Percentiles rank a stretch among this genome's conserved stretches.
phyloP scores from a whole-genome alignment of 2,888 invertebrate genomes.

The Platerodrilus igneus region DNA sequence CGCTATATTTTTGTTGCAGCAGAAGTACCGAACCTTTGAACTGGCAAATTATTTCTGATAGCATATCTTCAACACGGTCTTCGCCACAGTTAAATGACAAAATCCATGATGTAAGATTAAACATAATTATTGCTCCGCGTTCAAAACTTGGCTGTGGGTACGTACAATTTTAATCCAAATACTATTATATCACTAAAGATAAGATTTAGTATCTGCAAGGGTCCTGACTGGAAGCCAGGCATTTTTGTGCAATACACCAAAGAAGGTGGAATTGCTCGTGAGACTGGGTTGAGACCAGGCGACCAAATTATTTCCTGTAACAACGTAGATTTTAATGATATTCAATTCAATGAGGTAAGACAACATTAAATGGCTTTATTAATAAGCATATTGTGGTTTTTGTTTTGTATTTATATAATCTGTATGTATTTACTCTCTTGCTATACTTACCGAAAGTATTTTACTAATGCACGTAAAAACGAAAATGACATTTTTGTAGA shows the following conservation, averaged over 20 bases:
- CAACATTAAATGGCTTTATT: too few species aligned
- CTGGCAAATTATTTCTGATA: slow-evolving; percentile 73
- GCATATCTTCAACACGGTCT: slow-evolving; percentile 50
- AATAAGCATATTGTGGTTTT: too few species aligned
- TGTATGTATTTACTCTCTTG: too few species aligned
- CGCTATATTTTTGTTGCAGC: slow-evolving; percentile 49
- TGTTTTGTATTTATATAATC: too few species aligned
- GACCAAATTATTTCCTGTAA: slow-evolving; percentile 91
- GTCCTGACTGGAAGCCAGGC: slow-evolving; percentile 81
- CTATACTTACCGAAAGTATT: too few species aligned
- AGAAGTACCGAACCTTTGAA: slow-evolving; percentile 72
- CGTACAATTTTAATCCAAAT: slow-evolving; percentile 32
- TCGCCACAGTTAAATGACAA: slow-evolving; percentile 55
- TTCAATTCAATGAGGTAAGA: slow-evolving; percentile 73
- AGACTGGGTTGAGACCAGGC: slow-evolving; percentile 82
- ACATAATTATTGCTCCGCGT: slow-evolving; percentile 74
- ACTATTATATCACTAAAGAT: slow-evolving; percentile 9
- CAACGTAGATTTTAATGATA: slow-evolving; percentile 70
- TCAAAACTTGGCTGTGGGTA: slow-evolving; percentile 82
- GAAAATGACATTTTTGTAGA: too few species aligned
- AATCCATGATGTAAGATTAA: slow-evolving; percentile 65
- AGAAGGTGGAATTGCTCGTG: slow-evolving; percentile 81
- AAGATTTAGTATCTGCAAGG: slow-evolving; percentile 68
- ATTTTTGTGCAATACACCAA: slow-evolving; percentile 88
- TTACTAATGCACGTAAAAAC: too few species aligned